phyloP scores from a whole-genome alignment of 37 sponge, comb jelly and placozoan genomes.

The Halisarca cf. caerulea region DNA sequence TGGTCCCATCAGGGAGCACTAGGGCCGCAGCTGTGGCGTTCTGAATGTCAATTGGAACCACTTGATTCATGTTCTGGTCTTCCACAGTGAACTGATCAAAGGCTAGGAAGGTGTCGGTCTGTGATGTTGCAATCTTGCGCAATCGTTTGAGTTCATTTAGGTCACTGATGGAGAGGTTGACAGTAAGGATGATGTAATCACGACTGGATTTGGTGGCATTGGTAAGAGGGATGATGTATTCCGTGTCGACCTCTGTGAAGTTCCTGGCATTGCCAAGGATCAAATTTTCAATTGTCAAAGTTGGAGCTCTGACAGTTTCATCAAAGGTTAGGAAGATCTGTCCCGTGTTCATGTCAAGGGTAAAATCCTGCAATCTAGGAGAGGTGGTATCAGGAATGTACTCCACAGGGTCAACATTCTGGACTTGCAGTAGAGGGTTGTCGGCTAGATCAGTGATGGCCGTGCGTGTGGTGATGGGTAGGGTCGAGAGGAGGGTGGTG shows the following conservation, averaged over 20 bases:
- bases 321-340: conserved; percentile 65
- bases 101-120: conserved; percentile 60
- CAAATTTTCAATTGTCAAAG: conserved; percentile 62
- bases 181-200: conserved; percentile 59
- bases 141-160: conserved; percentile 86
- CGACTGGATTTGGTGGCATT: conserved; percentile 66
- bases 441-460: conserved; percentile 44
- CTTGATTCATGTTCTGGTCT: conserved; percentile 78
- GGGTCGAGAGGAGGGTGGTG: conserved; percentile 72
- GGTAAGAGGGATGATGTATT: conserved; percentile 45
- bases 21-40: conserved; percentile 32
- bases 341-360: conserved; percentile 73
- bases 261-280: conserved; percentile 54
- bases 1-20: conserved; percentile 51
- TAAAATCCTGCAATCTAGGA: conserved; percentile 57
- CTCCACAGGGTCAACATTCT: conserved; percentile 47
- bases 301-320: conserved; percentile 84
- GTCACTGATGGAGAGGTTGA: conserved; percentile 67
- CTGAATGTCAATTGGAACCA: conserved; percentile 48
- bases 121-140: conserved; percentile 70
- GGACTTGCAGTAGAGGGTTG: conserved; percentile 16
- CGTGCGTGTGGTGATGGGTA: not conserved
- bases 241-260: conserved; percentile 22
- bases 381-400: conserved; percentile 73
- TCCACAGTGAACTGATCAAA: conserved; percentile 68